phyloP scores from a whole-genome alignment of 2,113 vertebrate genomes.

The Electrona antarctica region DNA sequence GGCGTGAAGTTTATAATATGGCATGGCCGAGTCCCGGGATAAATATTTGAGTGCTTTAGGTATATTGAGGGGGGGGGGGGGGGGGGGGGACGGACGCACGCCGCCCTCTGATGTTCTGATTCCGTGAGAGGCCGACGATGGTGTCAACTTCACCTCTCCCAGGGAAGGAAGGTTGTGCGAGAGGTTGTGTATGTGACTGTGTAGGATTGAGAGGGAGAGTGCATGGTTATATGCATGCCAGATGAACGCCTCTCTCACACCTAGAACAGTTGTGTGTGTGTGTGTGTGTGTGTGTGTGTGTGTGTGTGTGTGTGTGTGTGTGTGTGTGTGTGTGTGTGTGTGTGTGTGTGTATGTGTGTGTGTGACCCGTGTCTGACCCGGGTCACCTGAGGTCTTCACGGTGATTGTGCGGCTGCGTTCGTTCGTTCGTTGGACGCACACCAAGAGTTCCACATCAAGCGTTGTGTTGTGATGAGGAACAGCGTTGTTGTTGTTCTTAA shows the following conservation, averaged over 20 bases:
- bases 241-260: background rate
- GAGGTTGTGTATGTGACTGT: background rate
- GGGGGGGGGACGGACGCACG: too few relatives aligned
- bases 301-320: background rate
- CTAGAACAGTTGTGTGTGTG: background rate
- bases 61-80: slow-evolving; percentile 43
- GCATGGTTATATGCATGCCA: background rate
- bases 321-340: too few relatives aligned
- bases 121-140: slow-evolving; percentile 48
- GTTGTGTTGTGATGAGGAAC: background rate
- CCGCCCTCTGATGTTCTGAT: slow-evolving; percentile 52
- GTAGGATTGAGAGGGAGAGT: background rate
- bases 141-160: slow-evolving; percentile 42
- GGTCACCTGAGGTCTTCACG: background rate
- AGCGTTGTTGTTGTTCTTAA: slow-evolving; percentile 7
- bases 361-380: slow-evolving; percentile 20
- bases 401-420: background rate
- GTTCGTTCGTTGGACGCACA: too few relatives aligned
- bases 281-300: background rate
- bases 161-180: slow-evolving; percentile 5
- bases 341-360: background rate
- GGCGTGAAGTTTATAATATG: slow-evolving; percentile 11
- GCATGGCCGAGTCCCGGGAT: slow-evolving; percentile 31
- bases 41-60: slow-evolving; percentile 59
- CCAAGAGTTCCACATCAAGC: background rate